Evolutionary conservation across 2,888 invertebrate genomes (phyloP), one percentile per base, ranked within the genome.

Genomic region (Brachyptera risi): DNA sequence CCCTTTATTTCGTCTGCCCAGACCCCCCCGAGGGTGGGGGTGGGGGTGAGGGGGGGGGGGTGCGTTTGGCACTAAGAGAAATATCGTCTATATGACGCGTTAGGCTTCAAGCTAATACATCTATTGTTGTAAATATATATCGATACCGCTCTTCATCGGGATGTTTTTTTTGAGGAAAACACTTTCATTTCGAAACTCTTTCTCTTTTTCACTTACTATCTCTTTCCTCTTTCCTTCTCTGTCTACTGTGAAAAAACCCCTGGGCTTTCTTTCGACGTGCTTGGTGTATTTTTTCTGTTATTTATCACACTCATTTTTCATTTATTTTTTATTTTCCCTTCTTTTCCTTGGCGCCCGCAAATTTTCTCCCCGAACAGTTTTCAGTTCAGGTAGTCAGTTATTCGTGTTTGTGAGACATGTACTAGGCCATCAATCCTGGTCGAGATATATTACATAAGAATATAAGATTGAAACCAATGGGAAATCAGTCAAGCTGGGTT

Each of bases 291-390:
- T 61, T 58, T 49, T 58, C 51, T 61, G 61, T 61, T 61, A 61
- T 61, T 61, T 61, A 61, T 61, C 57, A 61, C 61, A 50, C 61
- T 61, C 61, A 61, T 61, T 61, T 61, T 58, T 61, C 58, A 58
- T 61, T 40, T 61, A 61, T 61, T 61, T 61, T 61, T 56, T 54
- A n/a, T n/a, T 19, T 15, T 27, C 35, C 35, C 47, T 61, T 38
- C 47, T 35, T 54, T 37, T 31, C 21, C 21, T 4, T 13, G 37
- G 54, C 35, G 54, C 54, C 54, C 35, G 54, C 54, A 54, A 54
- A 54, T 35, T 54, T 54, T 51, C 51, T 31, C 51, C 19, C 15
- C 44, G 21, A 44, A 4, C 37, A 54, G 54, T 35, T 54, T 54
- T 37, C 54, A 35, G 54, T 37, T 35, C 54, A 54, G 54, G 54